Evolutionary conservation across 1,140 invertebrate genomes (phyloP).

Genomic region (Scaptomyza hsui): DNA sequence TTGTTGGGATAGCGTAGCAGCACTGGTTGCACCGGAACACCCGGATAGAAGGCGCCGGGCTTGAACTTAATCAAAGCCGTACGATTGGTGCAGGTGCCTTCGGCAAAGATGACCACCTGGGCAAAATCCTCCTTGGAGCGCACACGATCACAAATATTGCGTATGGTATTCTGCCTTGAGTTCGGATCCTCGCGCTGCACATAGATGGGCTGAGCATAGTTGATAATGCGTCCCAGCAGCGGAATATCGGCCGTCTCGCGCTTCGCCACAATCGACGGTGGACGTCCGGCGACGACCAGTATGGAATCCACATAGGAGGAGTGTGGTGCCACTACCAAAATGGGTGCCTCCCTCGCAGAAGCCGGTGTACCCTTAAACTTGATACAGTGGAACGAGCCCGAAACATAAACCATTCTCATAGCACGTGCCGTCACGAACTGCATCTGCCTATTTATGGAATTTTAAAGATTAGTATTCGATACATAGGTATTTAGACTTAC

Average conservation of each 20-base stretch:
- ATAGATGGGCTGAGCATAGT: conserved; percentile 97
- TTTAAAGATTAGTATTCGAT: neutral
- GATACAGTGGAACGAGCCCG: conserved; percentile 91
- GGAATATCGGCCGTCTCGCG: conserved; percentile 91
- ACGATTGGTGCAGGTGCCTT: conserved; percentile 97
- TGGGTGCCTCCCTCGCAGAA: conserved; percentile 89
- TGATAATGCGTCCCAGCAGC: conserved; percentile 96
- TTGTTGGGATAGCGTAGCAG: conserved; percentile 96
- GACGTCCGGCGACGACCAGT: conserved; percentile 90
- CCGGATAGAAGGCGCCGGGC: conserved; percentile 95
- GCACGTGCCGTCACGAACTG: conserved; percentile 60
- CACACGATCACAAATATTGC: conserved; percentile 94
- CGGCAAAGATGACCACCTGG: conserved; percentile 97
- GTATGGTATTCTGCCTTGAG: conserved; percentile 95
- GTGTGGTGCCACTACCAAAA: conserved; percentile 95
- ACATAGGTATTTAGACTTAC: conserved; percentile 85
- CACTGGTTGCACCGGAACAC: conserved; percentile 97
- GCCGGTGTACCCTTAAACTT: conserved; percentile 88
- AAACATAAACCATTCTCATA: conserved; percentile 90
- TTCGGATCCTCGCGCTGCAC: conserved; percentile 96
- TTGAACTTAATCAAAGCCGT: conserved; percentile 98
- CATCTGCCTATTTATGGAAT: conserved; percentile 51
- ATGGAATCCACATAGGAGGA: conserved; percentile 96
- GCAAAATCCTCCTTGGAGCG: conserved; percentile 94
- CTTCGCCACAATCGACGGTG: conserved; percentile 95